Evolutionary conservation across 2,888 invertebrate genomes (phyloP), one percentile per base, ranked within the genome.

Genomic region (Anthoptus insignis): DNA sequence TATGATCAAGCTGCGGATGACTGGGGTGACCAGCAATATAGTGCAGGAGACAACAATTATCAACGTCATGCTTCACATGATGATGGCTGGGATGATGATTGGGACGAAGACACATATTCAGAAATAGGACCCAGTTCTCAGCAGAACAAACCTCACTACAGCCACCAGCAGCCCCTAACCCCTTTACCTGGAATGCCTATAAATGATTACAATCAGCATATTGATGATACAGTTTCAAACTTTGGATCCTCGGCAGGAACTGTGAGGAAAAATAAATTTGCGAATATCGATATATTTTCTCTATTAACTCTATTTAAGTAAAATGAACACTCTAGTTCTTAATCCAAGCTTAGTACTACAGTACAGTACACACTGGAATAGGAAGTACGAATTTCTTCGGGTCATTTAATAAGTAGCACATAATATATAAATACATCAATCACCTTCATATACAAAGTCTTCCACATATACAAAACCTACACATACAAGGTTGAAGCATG

Each of bases 31-130:
- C 87, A 89, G 65, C 89, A 91, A 60, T 89, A 85, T 65, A 89
- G 87, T 81, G 88, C 91, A 11, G 88, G 86, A 13, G 94, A 94
- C 67, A 88, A 81, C 67, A 91, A 91, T 66, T 88, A 86, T 66
- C 89, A 92, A 67, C 78, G 94, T 71, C 94, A 94, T 57, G 73
- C 84, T 32, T 91, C 92, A 66, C 85, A 93, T 57, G 94, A 95
- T 58, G 97, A 97, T 77, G 97, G 96, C 66, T 97, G 97, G 97
- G 97, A 97, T 75, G 97, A 97, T 77, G 97, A 97, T 77, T 97
- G 97, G 97, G 97, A 98, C 78, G 97, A 98, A 80, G 96, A 96
- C 68, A 95, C 96, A 16, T 96, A 96, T 81, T 96, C 97, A 3
- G 97, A 97, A 90, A 96, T 97, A 72, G 96, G 96, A 13, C 96